Base-by-base conservation (phyloP, 2,888 invertebrate species). In the Melanophora roralis region DNA sequence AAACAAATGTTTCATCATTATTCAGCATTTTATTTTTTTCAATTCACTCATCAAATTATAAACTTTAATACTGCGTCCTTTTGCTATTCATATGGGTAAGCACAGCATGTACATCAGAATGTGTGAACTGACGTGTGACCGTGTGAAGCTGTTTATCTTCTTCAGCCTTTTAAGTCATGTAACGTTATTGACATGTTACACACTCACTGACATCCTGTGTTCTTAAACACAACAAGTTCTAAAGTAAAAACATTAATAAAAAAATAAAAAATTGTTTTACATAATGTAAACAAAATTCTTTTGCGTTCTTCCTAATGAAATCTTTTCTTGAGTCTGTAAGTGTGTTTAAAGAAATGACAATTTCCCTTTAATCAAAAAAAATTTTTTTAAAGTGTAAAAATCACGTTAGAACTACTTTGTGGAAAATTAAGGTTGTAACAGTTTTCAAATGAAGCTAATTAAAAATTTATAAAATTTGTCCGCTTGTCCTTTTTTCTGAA, bases 151-250 rank as follows among this genome's bases (percentile, higher is more conserved):
- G 8, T 32, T 21, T 8, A 32, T 19, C 23, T 23, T n/a, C 32
- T 51, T 23, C 36, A 65, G 36, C 64, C 64, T 19, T 53, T 55
- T 0, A 34, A 55, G 21, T 34, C 55, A 55, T 40, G 16, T 34
- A 34, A 67, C 53, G 43, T 53, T 40, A 32, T 55, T 53, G 53
- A 67, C 53, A 53, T 67, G 40, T 67, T 32, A 53, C 40, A 53
- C 40, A 53, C 19, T 43, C 14, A 32, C 32, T 43, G 3, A 19
- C 38, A 53, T 67, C 40, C 16, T 62, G 34, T 67, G 32, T 32
- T 67, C 21, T 47, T 67, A 27, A 53, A 2, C 21, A 40, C 51
- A 16, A 40, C 43, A 67, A 34, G 34, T 55, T 55, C 4, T 9
- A 55, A 67, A 43, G 40, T 16, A 23, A 49, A 19, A 11, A 27